Conservation (phyloP, 1,140 invertebrate genomes). For the Drosophila auraria region DNA sequence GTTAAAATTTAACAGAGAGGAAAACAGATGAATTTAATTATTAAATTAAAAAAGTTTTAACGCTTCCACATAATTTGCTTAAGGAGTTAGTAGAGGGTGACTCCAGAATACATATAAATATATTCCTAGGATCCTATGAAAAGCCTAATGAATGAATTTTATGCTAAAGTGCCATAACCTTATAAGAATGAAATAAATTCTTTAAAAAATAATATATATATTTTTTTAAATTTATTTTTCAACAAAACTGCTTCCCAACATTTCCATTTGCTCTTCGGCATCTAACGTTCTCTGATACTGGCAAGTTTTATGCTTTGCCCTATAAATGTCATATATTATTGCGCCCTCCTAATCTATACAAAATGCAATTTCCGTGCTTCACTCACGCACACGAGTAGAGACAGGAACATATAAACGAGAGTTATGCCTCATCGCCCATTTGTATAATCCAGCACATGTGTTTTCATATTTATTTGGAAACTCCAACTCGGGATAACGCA, state of each 20-base stretch:
- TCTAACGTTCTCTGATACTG: not conserved
- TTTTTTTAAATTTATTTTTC: constrained; percentile 2
- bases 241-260: not conserved
- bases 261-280: constrained; percentile 12
- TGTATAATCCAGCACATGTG: constrained; percentile 78
- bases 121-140: no score
- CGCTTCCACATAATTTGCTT: no score
- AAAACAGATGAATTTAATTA: not conserved
- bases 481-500: constrained; percentile 43
- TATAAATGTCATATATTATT: constrained; percentile 79
- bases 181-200: no score
- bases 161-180: no score
- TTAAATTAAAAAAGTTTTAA: no score
- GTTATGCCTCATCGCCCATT: constrained; percentile 56
- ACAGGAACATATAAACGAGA: constrained; percentile 14
- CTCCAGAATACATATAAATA: no score
- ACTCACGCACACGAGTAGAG: constrained; percentile 21
- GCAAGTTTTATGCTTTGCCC: constrained; percentile 44
- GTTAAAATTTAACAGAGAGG: not conserved
- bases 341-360: constrained; percentile 65
- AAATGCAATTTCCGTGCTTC: constrained; percentile 73
- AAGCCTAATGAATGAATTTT: no score
- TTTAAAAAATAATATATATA: no score
- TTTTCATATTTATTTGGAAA: constrained; percentile 65
- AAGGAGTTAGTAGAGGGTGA: no score